These are phyloP conservation scores for Seriola quinqueradiata DNA, from an alignment of 2,113 vertebrate species.

Conservation along the genomic window DNA sequence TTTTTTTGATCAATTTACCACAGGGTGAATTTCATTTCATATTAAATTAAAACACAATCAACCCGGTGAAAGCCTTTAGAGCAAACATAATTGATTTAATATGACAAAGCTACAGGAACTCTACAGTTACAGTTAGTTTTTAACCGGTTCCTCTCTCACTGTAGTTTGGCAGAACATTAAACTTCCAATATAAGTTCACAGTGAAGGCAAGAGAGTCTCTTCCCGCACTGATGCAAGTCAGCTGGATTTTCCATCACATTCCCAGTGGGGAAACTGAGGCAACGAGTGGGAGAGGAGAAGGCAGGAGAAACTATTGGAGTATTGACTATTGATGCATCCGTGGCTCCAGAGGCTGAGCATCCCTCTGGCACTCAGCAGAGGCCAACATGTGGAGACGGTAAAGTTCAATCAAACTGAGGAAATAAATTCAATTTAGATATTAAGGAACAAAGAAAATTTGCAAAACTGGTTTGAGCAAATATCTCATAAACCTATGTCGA, in stretches of 20 bases:
- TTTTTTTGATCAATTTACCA: conserved; percentile 26
- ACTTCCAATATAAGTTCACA: background rate
- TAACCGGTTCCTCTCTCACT: conserved; percentile 12
- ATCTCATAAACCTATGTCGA: background rate
- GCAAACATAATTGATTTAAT: conserved; percentile 34
- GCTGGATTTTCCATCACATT: conserved; percentile 69
- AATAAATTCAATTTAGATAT: conserved; percentile 19
- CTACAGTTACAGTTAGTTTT: conserved; percentile 4
- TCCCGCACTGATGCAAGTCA: conserved; percentile 30
- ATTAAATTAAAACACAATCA: conserved; percentile 42
- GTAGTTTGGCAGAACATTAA: background rate
- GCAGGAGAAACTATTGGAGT: conserved; percentile 15
- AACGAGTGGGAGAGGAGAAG: conserved; percentile 38
- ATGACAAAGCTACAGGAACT: background rate
- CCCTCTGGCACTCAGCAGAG: conserved; percentile 16
- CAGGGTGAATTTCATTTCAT: conserved; percentile 24
- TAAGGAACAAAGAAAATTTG: conserved; percentile 7
- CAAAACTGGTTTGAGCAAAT: background rate
- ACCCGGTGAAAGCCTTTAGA: background rate
- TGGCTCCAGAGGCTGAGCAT: conserved; percentile 9
- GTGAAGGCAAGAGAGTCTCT: conserved; percentile 9
- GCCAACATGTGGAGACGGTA: conserved; percentile 16
- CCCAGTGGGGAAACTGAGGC: conserved; percentile 32
- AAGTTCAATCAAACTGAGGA: conserved; percentile 4
- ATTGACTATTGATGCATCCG: conserved; percentile 50